These are phyloP conservation scores for Xylophagus ater DNA, from an alignment of 2,888 invertebrate genomes.

Conservation along the genomic window DNA sequence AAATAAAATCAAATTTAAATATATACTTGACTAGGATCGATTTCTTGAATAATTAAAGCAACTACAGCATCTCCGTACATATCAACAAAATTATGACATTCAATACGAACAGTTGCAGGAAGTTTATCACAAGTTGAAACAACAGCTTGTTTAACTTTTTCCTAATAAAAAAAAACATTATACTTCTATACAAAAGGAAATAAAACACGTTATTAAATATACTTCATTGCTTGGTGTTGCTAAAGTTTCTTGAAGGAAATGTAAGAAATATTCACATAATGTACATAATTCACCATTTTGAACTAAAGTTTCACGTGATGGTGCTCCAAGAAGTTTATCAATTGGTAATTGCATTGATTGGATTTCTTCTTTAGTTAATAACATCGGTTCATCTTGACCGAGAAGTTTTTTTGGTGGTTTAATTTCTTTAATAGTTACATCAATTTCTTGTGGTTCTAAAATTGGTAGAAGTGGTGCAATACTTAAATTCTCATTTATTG, in stretches of 20 bases:
- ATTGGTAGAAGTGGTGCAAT: conserved; percentile 51
- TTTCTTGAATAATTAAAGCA: conserved; percentile 58
- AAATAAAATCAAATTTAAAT: not conserved
- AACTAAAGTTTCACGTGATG: conserved; percentile 27
- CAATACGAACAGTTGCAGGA: conserved; percentile 47
- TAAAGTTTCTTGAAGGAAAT: conserved; percentile 62
- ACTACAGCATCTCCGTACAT: conserved; percentile 71
- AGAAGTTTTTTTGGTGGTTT: conserved; percentile 22
- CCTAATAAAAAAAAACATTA: conserved; percentile 39
- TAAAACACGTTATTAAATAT: conserved; percentile 15
- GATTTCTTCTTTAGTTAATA: conserved; percentile 30
- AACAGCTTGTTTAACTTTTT: conserved; percentile 54
- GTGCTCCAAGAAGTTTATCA: conserved; percentile 39
- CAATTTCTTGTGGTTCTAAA: conserved; percentile 38
- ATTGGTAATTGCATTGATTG: conserved; percentile 42
- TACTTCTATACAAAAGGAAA: not conserved
- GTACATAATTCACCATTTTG: conserved; percentile 50
- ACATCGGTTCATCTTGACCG: conserved; percentile 30
- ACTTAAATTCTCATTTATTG: conserved; percentile 27
- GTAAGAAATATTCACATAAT: conserved; percentile 72
- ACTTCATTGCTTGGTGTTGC: conserved; percentile 59
- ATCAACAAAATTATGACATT: conserved; percentile 65
- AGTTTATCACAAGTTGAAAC: conserved; percentile 57
- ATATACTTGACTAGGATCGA: conserved; percentile 29
- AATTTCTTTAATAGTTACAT: conserved; percentile 25